Evolutionary conservation across 2,113 vertebrate species (phyloP).

Genomic region (Strix uralensis): DNA sequence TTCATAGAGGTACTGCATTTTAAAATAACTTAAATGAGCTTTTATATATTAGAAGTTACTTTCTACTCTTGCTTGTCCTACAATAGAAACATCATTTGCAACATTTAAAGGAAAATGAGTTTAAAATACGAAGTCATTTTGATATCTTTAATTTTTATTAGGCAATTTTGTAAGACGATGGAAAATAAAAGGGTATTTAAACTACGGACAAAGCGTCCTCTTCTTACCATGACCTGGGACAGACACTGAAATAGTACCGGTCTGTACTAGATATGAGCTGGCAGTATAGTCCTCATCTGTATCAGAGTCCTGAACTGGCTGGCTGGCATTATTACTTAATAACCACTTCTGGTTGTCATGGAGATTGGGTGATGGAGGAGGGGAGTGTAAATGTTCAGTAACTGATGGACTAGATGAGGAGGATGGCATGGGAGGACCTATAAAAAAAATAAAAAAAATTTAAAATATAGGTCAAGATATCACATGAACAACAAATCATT

Average conservation of each 20-base stretch:
- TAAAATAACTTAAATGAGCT: neutral
- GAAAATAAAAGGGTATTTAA: slow-evolving; percentile 51
- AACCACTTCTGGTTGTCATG: slow-evolving; percentile 83
- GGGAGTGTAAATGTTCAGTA: slow-evolving; percentile 79
- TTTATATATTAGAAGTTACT: neutral
- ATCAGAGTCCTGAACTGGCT: slow-evolving; percentile 79
- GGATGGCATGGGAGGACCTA: slow-evolving; percentile 81
- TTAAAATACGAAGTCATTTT: neutral
- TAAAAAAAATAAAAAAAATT: slow-evolving; percentile 63
- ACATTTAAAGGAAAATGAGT: neutral
- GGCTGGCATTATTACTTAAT: slow-evolving; percentile 81
- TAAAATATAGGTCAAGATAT: slow-evolving; percentile 28
- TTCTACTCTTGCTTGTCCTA: neutral
- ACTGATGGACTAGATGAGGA: slow-evolving; percentile 82
- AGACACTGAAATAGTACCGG: slow-evolving; percentile 60
- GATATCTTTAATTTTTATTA: neutral
- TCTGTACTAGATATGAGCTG: slow-evolving; percentile 69
- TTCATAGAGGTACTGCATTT: neutral
- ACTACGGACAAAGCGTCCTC: slow-evolving; percentile 50
- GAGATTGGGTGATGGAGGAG: slow-evolving; percentile 76
- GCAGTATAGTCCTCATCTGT: slow-evolving; percentile 76
- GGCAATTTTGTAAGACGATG: slow-evolving; percentile 2
- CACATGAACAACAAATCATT: neutral
- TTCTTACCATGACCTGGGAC: slow-evolving; percentile 75
- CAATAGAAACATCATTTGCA: neutral